Base-by-base conservation (phyloP, 2,797 vertebrate species). In the Rhinophrynus dorsalis region DNA sequence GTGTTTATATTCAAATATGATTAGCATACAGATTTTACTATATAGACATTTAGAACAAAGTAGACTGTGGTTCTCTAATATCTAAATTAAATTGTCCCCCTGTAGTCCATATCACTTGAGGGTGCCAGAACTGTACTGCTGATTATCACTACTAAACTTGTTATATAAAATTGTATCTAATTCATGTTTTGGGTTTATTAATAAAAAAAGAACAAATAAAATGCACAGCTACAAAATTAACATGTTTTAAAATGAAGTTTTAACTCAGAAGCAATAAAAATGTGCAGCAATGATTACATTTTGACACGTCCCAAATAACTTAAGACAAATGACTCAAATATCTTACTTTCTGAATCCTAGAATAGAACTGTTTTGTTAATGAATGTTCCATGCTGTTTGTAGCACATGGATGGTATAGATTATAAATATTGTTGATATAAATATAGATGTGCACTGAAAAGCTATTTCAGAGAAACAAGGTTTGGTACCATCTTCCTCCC, bases 391-490 rank as follows among this genome's bases (percentile, higher is more conserved):
- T 44, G 60, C 29, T 66, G 33, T 33, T 44, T 45, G 54, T 15
- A 18, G 35, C 45, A 73, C 35, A 60, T 44, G 62, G 47, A 40
- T 59, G 20, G 45, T 35, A 44, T 66, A 27, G 55, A 66, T 50
- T 66, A 42, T 27, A 40, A 58, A 24, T 48, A 13, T 62, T 75
- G 76, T 70, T 74, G 0, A 13, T 57, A 11, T 33, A 37, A 23
- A 67, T 74, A 40, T 47, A 24, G 9, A 52, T 54, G 29, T 59
- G 61, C 29, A 67, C 29, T 23, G 54, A 66, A 77, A 74, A 38
- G 72, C 32, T 74, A 10, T 59, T 77, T 76, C 48, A 44, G 68
- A 65, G 17, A 71, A 75, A 65, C 52, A 56, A 42, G 51, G 37
- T 30, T 11, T 11, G 18, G 26, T 35, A 44, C 58, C 32, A 12